phyloP scores from a whole-genome alignment of 2,888 invertebrate genomes.

The Suillia variegata region DNA sequence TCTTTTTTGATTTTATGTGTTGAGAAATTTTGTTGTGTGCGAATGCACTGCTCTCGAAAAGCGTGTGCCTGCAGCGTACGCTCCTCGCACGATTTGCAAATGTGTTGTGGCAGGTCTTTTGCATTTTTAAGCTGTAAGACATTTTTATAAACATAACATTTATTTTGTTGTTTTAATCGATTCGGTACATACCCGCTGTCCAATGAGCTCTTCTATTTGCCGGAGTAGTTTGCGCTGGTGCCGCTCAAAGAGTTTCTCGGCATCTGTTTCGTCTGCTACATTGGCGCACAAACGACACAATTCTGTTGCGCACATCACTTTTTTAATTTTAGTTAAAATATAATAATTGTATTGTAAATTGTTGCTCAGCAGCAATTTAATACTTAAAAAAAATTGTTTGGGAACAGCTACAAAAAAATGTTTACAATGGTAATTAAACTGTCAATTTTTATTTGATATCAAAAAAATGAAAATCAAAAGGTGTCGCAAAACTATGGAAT shows the following conservation, averaged over 20 bases:
- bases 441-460: too few species aligned
- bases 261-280: constrained; percentile 22
- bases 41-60: constrained; percentile 18
- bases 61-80: constrained; percentile 8
- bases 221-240: constrained; percentile 16
- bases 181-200: constrained; percentile 14
- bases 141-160: not conserved
- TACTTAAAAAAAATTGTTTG: too few species aligned
- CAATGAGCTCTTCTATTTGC: constrained; percentile 27
- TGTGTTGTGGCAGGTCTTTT: constrained; percentile 25
- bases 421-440: too few species aligned
- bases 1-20: not conserved
- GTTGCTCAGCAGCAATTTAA: too few species aligned
- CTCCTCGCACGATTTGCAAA: constrained; percentile 23
- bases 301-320: too few species aligned
- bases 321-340: too few species aligned
- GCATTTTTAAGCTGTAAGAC: constrained; percentile 28
- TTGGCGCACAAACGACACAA: constrained; percentile 12
- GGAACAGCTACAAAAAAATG: too few species aligned
- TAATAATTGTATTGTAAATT: too few species aligned
- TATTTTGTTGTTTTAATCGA: not conserved
- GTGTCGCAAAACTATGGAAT: too few species aligned
- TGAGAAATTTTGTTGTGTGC: constrained; percentile 1
- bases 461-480: too few species aligned
- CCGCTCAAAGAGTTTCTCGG: constrained; percentile 27